Percentiles rank a stretch among this genome's conserved stretches.
These are phyloP conservation scores for Cottoperca gobio DNA, from an alignment of 2,797 vertebrate genomes.

Conservation along the genomic window DNA sequence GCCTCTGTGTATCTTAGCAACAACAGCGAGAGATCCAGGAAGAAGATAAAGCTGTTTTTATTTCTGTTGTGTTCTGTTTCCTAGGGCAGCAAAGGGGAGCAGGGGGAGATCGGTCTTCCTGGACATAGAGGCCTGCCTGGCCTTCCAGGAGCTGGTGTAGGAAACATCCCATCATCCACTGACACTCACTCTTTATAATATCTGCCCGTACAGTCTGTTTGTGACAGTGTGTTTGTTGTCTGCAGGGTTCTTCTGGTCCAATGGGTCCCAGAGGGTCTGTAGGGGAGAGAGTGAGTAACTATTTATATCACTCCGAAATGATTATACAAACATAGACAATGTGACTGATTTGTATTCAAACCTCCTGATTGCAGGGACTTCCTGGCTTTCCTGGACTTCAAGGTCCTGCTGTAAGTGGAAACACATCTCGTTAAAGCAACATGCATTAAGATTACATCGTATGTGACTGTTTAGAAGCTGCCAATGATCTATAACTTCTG, in stretches of 20 bases:
- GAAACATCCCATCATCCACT: constrained; percentile 38
- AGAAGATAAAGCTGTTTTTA: constrained; percentile 67
- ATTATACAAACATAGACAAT: neutral
- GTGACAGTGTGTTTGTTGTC: constrained; percentile 36
- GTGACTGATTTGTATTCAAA: neutral
- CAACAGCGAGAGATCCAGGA: constrained; percentile 52
- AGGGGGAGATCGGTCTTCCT: constrained; percentile 83
- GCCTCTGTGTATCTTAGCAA: constrained; percentile 75
- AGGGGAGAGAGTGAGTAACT: constrained; percentile 85
- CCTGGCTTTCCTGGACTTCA: constrained; percentile 85
- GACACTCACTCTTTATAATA: constrained; percentile 20
- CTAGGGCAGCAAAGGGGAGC: constrained; percentile 84
- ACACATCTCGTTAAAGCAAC: neutral
- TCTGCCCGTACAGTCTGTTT: constrained; percentile 20
- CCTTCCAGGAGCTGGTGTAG: constrained; percentile 77
- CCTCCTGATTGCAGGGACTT: constrained; percentile 77
- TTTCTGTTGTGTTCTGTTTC: constrained; percentile 68
- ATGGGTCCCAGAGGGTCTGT: constrained; percentile 85
- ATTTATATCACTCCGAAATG: neutral
- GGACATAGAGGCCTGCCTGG: constrained; percentile 83
- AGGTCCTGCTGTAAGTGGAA: constrained; percentile 82
- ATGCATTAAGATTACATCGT: neutral
- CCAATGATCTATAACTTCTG: neutral
- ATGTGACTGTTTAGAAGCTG: neutral
- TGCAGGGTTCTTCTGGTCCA: constrained; percentile 80